Conservation (phyloP, 2,888 invertebrate species). For the Drosophila mercatorum region DNA sequence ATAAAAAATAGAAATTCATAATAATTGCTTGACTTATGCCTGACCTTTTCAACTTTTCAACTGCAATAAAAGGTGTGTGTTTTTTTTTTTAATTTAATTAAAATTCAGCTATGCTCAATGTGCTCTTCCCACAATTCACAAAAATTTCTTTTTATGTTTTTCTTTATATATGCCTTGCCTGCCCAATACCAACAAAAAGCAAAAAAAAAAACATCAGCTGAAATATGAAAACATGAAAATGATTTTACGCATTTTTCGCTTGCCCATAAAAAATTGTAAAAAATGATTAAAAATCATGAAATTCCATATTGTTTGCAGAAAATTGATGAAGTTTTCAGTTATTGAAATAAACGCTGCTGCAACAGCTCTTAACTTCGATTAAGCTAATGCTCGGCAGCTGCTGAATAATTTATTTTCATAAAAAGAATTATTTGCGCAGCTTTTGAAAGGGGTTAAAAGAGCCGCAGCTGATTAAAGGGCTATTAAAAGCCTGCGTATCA, state of each 20-base stretch:
- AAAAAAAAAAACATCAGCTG: background rate
- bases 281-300: conserved; percentile 4
- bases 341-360: too few relatives aligned
- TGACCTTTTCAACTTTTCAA: conserved; percentile 9
- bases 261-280: background rate
- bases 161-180: conserved; percentile 3
- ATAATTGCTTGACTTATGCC: background rate
- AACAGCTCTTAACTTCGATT: background rate
- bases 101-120: conserved; percentile 23
- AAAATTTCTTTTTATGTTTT: conserved; percentile 27
- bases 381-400: background rate
- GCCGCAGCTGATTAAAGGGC: conserved; percentile 3
- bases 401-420: background rate
- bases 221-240: conserved; percentile 29
- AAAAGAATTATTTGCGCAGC: background rate
- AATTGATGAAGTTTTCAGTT: background rate
- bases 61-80: background rate
- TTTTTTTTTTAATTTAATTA: conserved; percentile 37
- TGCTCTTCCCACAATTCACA: background rate
- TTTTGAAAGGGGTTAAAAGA: background rate
- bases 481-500: background rate
- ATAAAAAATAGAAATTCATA: background rate
- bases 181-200: conserved; percentile 2
- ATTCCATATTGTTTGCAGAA: background rate
- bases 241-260: conserved; percentile 28